Evolutionary conservation across 2,797 vertebrate genomes (phyloP).

Genomic region (Paguma larvata): DNA sequence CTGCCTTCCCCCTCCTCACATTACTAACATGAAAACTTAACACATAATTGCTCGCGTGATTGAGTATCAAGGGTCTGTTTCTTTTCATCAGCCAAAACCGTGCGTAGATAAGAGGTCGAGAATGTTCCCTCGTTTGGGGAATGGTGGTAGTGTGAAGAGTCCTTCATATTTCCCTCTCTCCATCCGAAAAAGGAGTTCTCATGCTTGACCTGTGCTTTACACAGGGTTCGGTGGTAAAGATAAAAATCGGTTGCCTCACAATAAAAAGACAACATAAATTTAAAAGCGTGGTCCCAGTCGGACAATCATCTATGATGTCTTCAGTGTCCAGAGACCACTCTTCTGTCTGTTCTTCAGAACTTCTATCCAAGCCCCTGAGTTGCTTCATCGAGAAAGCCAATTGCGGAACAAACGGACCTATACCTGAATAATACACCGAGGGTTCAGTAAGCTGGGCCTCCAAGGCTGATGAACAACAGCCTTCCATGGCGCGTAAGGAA

Average conservation of each 20-base stretch:
- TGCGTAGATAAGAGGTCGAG: background rate
- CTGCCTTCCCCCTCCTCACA: background rate
- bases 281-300: background rate
- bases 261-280: background rate
- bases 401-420: background rate
- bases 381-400: background rate
- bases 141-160: background rate
- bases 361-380: background rate
- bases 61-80: background rate
- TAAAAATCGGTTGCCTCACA: background rate
- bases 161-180: background rate
- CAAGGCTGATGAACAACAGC: background rate
- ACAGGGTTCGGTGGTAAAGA: background rate
- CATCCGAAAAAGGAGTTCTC: background rate
- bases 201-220: background rate
- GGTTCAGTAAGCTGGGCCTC: background rate
- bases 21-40: background rate
- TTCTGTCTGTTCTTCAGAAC: background rate
- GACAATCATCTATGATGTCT: background rate
- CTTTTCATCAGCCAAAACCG: background rate
- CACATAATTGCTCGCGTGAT: background rate
- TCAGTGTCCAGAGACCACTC: background rate
- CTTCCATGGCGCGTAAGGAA: background rate
- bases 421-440: background rate
- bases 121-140: constrained; percentile 3